Evolutionary conservation across 2,113 vertebrate species (phyloP).

Genomic region (Tautogolabrus adspersus): DNA sequence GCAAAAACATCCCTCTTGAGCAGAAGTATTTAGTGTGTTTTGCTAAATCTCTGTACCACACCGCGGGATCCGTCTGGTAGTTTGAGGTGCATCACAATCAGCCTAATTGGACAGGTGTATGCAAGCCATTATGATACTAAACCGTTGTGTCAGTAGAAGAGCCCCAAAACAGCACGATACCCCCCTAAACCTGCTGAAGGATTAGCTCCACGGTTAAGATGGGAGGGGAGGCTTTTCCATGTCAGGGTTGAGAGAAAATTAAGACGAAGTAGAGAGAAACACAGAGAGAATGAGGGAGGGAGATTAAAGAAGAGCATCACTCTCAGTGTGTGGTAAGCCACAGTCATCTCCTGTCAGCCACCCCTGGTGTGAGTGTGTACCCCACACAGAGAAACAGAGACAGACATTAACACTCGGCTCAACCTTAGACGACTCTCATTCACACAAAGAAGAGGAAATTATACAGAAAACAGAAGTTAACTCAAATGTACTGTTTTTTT

Average conservation of each 20-base stretch:
- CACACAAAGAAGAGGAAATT: conserved; percentile 27
- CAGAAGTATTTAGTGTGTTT: conserved; percentile 65
- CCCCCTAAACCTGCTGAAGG: conserved; percentile 65
- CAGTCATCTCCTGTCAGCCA: conserved; percentile 75
- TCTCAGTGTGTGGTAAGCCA: conserved; percentile 78
- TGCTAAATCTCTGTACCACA: conserved; percentile 70
- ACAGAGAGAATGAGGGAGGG: conserved; percentile 53
- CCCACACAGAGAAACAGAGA: conserved; percentile 74
- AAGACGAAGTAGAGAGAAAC: conserved; percentile 63
- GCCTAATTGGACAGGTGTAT: conserved; percentile 82
- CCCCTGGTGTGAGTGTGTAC: conserved; percentile 66
- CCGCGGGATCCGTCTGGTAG: conserved; percentile 69
- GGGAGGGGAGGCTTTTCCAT: conserved; percentile 63
- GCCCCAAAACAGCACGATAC: conserved; percentile 74
- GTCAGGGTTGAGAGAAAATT: conserved; percentile 75
- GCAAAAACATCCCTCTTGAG: conserved; percentile 65
- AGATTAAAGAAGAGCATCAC: conserved; percentile 77
- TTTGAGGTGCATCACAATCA: conserved; percentile 78
- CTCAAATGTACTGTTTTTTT: not conserved
- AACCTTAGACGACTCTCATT: conserved; percentile 59
- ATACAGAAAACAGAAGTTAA: conserved; percentile 32
- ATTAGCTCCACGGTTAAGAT: conserved; percentile 71
- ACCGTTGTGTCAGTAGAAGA: conserved; percentile 71
- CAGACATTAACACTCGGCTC: conserved; percentile 71
- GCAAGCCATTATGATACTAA: conserved; percentile 73